phyloP scores from a whole-genome alignment of 2,888 invertebrate species.

The Nymphalis urticae region DNA sequence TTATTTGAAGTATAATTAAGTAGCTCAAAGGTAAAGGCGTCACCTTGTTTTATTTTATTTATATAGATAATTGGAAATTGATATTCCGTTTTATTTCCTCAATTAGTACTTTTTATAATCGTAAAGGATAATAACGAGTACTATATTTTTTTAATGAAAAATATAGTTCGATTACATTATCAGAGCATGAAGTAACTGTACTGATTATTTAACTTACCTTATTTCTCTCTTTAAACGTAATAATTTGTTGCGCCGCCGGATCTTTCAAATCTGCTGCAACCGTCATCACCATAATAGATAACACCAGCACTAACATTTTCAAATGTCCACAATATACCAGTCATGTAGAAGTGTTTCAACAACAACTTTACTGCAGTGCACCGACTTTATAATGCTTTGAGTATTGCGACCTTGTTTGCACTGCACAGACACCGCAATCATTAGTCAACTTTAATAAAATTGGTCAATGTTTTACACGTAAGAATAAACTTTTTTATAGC shows the following conservation, averaged over 20 bases:
- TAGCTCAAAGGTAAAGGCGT: too few species aligned
- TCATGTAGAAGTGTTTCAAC: slow-evolving; percentile 29
- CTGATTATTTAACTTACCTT: slow-evolving; percentile 44
- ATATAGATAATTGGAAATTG: too few species aligned
- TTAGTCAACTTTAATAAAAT: slow-evolving; percentile 39
- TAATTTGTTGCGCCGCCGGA: slow-evolving; percentile 54
- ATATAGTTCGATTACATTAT: background rate
- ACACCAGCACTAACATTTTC: slow-evolving; percentile 34
- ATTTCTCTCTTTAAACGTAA: slow-evolving; percentile 55
- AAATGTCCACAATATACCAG: slow-evolving; percentile 14
- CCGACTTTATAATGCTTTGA: slow-evolving; percentile 42
- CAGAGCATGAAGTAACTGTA: background rate
- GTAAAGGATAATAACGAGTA: too few species aligned
- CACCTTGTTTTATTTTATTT: too few species aligned
- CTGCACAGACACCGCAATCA: slow-evolving; percentile 35
- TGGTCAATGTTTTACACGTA: slow-evolving; percentile 36
- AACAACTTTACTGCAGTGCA: slow-evolving; percentile 23
- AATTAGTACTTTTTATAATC: too few species aligned
- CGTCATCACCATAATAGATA: slow-evolving; percentile 38
- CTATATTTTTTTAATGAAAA: too few species aligned
- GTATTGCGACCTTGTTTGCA: slow-evolving; percentile 40
- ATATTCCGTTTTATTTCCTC: too few species aligned
- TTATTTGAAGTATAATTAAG: too few species aligned
- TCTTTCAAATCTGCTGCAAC: slow-evolving; percentile 43
- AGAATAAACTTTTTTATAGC: slow-evolving; percentile 30